phyloP scores from a whole-genome alignment of 2,888 invertebrate species.

The Dioctria rufipes region DNA sequence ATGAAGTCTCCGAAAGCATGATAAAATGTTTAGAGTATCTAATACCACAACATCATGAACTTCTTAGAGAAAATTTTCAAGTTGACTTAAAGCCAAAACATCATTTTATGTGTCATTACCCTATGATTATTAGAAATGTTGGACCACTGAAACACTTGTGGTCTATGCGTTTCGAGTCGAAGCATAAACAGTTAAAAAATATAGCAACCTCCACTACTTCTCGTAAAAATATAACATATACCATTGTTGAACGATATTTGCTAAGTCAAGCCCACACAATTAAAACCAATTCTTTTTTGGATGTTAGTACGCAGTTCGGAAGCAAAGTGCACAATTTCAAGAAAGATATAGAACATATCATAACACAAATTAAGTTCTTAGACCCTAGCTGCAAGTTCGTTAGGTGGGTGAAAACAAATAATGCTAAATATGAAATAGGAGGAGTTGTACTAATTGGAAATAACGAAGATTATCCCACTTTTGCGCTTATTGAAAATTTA shows the following conservation, averaged over 20 bases:
- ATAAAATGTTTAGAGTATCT: background rate
- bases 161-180: background rate
- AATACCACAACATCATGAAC: background rate
- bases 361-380: too few relatives aligned
- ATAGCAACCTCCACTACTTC: background rate
- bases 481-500: too few relatives aligned
- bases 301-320: background rate
- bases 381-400: too few relatives aligned
- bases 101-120: background rate
- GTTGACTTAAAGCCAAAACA: background rate
- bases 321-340: background rate
- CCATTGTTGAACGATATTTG: background rate
- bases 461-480: too few relatives aligned
- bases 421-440: too few relatives aligned
- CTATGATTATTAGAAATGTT: background rate
- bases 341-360: background rate
- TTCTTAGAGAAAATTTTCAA: background rate
- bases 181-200: background rate
- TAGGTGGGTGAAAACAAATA: too few relatives aligned
- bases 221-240: background rate
- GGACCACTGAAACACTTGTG: background rate
- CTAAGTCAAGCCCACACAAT: background rate
- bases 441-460: too few relatives aligned
- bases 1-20: background rate
- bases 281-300: background rate